Base-by-base conservation (phyloP, 1,140 invertebrate genomes). In the Colletes gigas region DNA sequence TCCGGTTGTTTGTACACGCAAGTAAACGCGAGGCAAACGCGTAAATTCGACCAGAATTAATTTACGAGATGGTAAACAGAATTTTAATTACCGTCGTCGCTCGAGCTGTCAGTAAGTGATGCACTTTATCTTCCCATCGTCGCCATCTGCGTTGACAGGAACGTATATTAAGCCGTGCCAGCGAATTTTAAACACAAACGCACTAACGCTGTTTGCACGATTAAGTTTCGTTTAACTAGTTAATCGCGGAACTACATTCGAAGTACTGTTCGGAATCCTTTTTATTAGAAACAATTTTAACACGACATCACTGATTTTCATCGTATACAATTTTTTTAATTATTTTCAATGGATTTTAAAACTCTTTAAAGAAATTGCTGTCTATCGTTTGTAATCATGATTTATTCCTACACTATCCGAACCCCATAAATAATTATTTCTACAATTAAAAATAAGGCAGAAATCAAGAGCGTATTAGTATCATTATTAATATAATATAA, bases 151-250 rank as follows among this genome's bases (percentile, higher is more conserved):
- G n/a, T 10, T 44, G 17, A 7, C 55, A 1, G n/a, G 62, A 75
- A 50, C 50, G 50, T 77, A 77, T 69, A 69, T 77, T 69, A 68
- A 77, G 74, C 74, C 15, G 10, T 39, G 50, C 21, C 19, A 60
- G 19, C 65, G 15, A 69, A 77, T 54, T 69, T 69, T 77, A 69
- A 77, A 69, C 69, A 77, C 59, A 69, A 55, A 8, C 19, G 19
- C 30, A 30, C 44, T 8, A 15, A 19, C 19, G 44, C 65, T 68
- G 54, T 69, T 77, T 69, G 59, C 54, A 54, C 30, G 47, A 44
- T 69, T 15, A 69, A 59, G 39, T 69, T 69, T 69, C 59, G 50
- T 55, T 75, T 15, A 21, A 44, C 62, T 30, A n/a, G 7, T 41
- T 55, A 75, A 44, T 17, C 21, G 17, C 8, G 15, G 0, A 59